Evolutionary conservation across 2,888 invertebrate genomes (phyloP).

Genomic region (Celastrina argiolus): DNA sequence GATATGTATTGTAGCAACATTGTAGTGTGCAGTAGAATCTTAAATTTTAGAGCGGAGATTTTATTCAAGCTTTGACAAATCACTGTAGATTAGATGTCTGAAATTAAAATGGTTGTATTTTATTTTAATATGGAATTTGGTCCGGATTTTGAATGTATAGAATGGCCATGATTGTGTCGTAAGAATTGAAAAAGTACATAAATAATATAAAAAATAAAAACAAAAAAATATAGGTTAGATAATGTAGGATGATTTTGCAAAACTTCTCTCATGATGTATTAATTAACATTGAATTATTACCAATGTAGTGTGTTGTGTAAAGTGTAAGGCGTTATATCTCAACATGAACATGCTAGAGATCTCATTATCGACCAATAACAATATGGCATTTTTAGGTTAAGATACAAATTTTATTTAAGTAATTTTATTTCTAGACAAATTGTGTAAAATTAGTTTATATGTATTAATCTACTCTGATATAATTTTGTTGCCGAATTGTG

Average conservation of each 20-base stretch:
- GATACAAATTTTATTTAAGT: constrained; percentile 53
- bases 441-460: constrained; percentile 41
- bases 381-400: constrained; percentile 77
- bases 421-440: constrained; percentile 47
- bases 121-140: constrained; percentile 27
- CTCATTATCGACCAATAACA: constrained; percentile 77
- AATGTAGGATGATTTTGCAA: constrained; percentile 59
- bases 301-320: constrained; percentile 57
- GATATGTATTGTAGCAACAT: constrained; percentile 45
- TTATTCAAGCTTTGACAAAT: constrained; percentile 53
- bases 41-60: constrained; percentile 49
- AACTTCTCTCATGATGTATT: constrained; percentile 54
- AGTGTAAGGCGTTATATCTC: constrained; percentile 60
- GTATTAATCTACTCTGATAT: constrained; percentile 43
- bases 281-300: constrained; percentile 59
- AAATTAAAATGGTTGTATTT: constrained; percentile 29
- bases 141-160: constrained; percentile 14
- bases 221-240: constrained; percentile 50
- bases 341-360: constrained; percentile 70
- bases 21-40: constrained; percentile 47
- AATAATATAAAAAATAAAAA: constrained; percentile 48
- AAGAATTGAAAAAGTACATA: constrained; percentile 44
- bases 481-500: constrained; percentile 57
- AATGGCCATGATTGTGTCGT: constrained; percentile 19
- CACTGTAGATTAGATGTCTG: constrained; percentile 22